These are phyloP conservation scores for Phymanthus crucifer DNA, from an alignment of 92 coral and sea anemone genomes.

Conservation along the genomic window DNA sequence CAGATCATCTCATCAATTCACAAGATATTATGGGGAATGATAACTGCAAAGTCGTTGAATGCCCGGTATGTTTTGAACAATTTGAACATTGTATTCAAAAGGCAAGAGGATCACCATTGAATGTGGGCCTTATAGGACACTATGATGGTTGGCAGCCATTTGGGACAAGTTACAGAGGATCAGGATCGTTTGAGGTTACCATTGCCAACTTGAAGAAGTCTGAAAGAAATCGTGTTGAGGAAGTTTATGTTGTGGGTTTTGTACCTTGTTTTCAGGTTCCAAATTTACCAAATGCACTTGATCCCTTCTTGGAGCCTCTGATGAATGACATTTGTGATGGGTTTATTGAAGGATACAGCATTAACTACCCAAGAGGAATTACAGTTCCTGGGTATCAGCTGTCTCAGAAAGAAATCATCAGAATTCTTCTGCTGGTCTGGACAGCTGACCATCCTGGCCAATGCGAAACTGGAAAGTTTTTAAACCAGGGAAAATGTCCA, in stretches of 20 bases:
- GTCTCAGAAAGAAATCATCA: slow-evolving; percentile 23
- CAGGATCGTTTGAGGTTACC: slow-evolving; percentile 62
- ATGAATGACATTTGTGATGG: slow-evolving; percentile 50
- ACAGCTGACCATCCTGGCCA: slow-evolving; percentile 71
- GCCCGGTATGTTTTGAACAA: slow-evolving; percentile 50
- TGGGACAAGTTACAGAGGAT: slow-evolving; percentile 50
- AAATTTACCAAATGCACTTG: slow-evolving; percentile 41
- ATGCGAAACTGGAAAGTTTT: slow-evolving; percentile 58
- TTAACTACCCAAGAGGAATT: slow-evolving; percentile 39
- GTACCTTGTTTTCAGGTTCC: slow-evolving; percentile 51
- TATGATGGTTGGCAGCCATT: slow-evolving; percentile 68
- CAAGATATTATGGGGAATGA: slow-evolving; percentile 14
- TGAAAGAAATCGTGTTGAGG: slow-evolving; percentile 53
- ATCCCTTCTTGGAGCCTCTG: slow-evolving; percentile 57
- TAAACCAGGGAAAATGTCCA: slow-evolving; percentile 64
- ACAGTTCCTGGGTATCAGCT: slow-evolving; percentile 22
- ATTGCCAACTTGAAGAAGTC: slow-evolving; percentile 58
- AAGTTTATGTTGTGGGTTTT: slow-evolving; percentile 64
- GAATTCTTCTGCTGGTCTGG: slow-evolving; percentile 49
- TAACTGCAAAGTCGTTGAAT: slow-evolving; percentile 48
- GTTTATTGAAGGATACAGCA: slow-evolving; percentile 40
- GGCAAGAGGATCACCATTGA: slow-evolving; percentile 45
- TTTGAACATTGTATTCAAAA: slow-evolving; percentile 25
- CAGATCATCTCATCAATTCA: slow-evolving; percentile 39
- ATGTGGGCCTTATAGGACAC: slow-evolving; percentile 49